These are phyloP conservation scores for Petroica traversi DNA, from an alignment of 2,113 vertebrate genomes.

Conservation along the genomic window DNA sequence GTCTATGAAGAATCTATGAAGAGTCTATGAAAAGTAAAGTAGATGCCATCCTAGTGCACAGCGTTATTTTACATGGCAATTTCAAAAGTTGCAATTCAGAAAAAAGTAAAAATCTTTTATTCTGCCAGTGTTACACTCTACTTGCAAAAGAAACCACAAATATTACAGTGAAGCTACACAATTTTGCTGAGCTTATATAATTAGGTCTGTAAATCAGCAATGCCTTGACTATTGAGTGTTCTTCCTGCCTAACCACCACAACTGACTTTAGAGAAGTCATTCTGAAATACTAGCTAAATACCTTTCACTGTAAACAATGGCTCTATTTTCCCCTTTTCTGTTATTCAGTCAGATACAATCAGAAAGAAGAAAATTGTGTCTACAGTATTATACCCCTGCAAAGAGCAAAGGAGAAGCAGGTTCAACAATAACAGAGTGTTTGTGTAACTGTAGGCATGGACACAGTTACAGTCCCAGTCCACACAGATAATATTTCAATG, in stretches of 20 bases:
- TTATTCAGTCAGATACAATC: neutral
- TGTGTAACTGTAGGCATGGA: neutral
- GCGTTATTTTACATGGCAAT: neutral
- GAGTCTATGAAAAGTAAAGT: neutral
- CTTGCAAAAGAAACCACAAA: neutral
- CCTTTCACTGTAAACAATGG: neutral
- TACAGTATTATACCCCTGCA: neutral
- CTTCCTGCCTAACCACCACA: neutral
- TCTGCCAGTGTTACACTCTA: neutral
- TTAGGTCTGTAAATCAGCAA: neutral
- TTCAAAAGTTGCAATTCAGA: neutral
- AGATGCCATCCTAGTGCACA: neutral
- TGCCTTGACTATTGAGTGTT: neutral
- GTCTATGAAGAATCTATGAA: neutral
- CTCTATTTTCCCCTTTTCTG: neutral
- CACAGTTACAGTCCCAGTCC: neutral
- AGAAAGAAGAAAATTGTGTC: neutral
- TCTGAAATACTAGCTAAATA: neutral
- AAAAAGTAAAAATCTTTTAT: neutral
- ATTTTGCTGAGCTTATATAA: neutral
- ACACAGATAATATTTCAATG: neutral
- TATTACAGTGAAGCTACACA: neutral
- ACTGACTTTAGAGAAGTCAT: neutral
- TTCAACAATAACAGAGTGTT: neutral
- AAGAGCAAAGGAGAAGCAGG: neutral